phyloP scores from a whole-genome alignment of 30 jellyfish, hydroid and myxozoan genomes.

The Rhopilema esculentum region DNA sequence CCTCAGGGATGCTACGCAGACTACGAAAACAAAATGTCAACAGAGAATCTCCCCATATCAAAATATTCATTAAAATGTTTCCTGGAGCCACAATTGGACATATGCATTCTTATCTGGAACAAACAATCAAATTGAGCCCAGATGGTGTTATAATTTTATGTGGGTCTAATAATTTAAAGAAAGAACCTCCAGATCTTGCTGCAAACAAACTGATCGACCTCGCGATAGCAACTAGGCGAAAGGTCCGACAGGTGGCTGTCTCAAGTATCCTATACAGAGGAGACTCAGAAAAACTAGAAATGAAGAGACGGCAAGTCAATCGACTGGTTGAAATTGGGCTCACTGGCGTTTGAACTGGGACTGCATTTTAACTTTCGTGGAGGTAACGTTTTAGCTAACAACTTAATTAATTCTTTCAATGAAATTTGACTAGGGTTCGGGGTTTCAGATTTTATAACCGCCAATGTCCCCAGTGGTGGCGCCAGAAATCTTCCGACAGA shows the following conservation, averaged over 20 bases:
- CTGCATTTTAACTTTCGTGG: too few relatives aligned
- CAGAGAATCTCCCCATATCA: background rate
- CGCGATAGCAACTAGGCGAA: background rate
- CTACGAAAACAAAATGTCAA: background rate
- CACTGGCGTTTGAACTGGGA: too few relatives aligned
- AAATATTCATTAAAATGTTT: constrained; percentile 6
- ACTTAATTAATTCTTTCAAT: too few relatives aligned
- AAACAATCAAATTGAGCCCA: constrained; percentile 20
- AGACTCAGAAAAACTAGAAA: constrained; percentile 27
- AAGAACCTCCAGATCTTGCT: constrained; percentile 14
- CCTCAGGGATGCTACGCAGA: background rate
- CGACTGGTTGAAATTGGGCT: too few relatives aligned
- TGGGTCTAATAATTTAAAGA: constrained; percentile 23
- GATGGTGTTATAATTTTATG: constrained; percentile 10
- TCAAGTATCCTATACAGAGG: constrained; percentile 16
- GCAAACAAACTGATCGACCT: constrained; percentile 17
- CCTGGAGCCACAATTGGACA: constrained; percentile 31
- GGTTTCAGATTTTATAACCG: too few relatives aligned
- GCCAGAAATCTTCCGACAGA: too few relatives aligned
- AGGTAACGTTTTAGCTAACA: too few relatives aligned
- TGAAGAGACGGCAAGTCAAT: constrained; percentile 21
- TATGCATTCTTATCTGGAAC: constrained; percentile 23
- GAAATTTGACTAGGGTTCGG: too few relatives aligned
- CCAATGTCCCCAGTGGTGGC: too few relatives aligned
- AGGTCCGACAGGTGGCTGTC: constrained; percentile 23